phyloP scores from a whole-genome alignment of 2,797 vertebrate species.

The Zalophus californianus region DNA sequence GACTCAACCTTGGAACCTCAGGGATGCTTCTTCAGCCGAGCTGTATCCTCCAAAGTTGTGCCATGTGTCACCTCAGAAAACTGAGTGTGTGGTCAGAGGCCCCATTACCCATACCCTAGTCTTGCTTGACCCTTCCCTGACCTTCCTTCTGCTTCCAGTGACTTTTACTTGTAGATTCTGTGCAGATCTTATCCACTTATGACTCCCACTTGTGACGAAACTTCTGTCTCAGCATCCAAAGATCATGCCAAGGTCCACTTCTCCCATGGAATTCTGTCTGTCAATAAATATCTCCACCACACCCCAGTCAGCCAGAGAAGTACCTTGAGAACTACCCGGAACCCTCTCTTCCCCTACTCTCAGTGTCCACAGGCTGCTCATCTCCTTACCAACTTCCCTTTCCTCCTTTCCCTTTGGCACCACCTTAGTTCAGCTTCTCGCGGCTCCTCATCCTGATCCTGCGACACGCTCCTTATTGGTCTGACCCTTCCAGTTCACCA shows the following conservation, averaged over 20 bases:
- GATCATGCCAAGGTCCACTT: background rate
- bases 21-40: background rate
- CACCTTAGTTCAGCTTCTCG: background rate
- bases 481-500: background rate
- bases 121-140: background rate
- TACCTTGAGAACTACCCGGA: background rate
- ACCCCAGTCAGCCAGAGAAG: background rate
- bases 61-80: background rate
- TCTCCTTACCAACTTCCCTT: background rate
- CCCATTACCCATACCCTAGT: background rate
- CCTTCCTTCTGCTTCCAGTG: background rate
- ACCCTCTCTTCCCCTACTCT: background rate
- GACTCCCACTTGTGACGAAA: background rate
- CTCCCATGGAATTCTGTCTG: background rate
- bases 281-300: background rate
- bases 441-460: background rate
- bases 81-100: background rate
- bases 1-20: background rate
- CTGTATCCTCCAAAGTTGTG: background rate
- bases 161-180: background rate
- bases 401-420: no score
- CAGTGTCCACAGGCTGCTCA: fast-evolving
- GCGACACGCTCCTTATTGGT: fast-evolving
- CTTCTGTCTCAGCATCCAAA: background rate
- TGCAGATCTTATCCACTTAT: background rate